Base-by-base conservation (phyloP, 1,140 invertebrate genomes). In the Drosophila carrolli region DNA sequence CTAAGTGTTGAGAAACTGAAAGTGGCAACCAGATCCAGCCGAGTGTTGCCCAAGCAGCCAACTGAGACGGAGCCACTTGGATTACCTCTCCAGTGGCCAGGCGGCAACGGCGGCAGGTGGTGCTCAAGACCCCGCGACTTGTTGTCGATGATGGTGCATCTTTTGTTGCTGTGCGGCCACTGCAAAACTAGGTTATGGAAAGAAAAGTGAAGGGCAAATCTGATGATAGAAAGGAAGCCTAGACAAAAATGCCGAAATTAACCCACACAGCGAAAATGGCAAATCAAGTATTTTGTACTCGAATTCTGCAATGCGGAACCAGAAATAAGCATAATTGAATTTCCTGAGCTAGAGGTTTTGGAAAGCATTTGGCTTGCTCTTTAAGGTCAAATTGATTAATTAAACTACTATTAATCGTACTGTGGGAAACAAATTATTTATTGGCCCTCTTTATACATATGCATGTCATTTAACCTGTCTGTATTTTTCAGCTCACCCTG, bases 111-210 rank as follows among this genome's bases (percentile, higher is more conserved):
- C 43, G 44, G 78, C 40, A 55, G 65, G 60, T 70, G 70, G 50
- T 78, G 75, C 61, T 84, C 38, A 50, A 55, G 60, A 58, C 65
- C 6, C 35, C 23, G 67, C 43, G 66, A 70, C 65, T 61, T 84
- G 76, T 59, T 67, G 74, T 68, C 75, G 63, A 86, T 86, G 83
- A 86, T 86, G 83, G 66, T 86, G 83, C 83, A 86, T 86, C 83
- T 86, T 86, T 86, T 55, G 75, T 75, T 58, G 70, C 19, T 44
- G 65, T 44, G 59, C 46, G 65, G 43, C 65, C 40, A 41, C 77
- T 84, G 84, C 80, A 76, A 90, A 90, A 90, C 86, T 90, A 82
- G 86, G 86, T 90, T 90, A 90, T 80, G 82, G 86, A 90, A 90
- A 90, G 82, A 86, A 90, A 90, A 90, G 86, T 90, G 86, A 90